Percentiles rank a stretch among this genome's conserved stretches.
Conservation (phyloP, 2,113 vertebrate species). For the Bos taurus region ARS-UCD2.0 NC_037350.1:16971001-16971500, state of each 20-base stretch:
- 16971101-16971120: not conserved
- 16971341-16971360: not conserved
- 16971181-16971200: not conserved
- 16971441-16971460: not conserved
- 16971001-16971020: not conserved
- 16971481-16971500: not conserved
- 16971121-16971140: not conserved
- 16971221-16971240: constrained; percentile 5
- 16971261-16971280: not conserved
- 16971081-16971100: not conserved
- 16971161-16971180: not conserved
- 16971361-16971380: not conserved
- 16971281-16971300: not conserved
- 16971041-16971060: not conserved
- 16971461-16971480: not conserved
- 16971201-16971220: not conserved
- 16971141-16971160: not conserved
- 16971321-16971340: not conserved
- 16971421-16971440: not conserved
- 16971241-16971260: constrained; percentile 44
- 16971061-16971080: not conserved
- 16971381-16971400: not conserved
- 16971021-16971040: not conserved
- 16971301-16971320: not conserved
- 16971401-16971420: not conserved